A percentile compares a stretch with the other conserved stretches of the same genome.
phyloP scores from a whole-genome alignment of 1,140 invertebrate genomes.

The Glossosoma conforme region DNA sequence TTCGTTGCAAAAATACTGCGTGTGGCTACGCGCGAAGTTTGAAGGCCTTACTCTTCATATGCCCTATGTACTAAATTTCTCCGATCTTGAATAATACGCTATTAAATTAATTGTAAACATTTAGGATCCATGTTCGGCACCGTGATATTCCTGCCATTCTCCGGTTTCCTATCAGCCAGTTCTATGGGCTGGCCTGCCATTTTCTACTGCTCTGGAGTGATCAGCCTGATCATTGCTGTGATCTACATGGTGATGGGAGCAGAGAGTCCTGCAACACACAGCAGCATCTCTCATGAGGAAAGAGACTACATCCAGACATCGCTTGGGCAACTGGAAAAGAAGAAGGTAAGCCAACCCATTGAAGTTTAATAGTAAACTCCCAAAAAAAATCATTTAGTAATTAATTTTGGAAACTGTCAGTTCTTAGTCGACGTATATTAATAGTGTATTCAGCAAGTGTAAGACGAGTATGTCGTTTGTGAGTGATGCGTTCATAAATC shows the following conservation, averaged over 20 bases:
- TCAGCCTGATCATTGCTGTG: conserved; percentile 37
- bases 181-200: conserved; percentile 57
- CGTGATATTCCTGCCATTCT: conserved; percentile 57
- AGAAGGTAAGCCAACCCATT: conserved; percentile 36
- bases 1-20: no score
- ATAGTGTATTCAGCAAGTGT: no score
- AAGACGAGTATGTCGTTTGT: no score
- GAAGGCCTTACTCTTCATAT: not conserved
- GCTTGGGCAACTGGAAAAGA: conserved; percentile 43
- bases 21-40: not conserved
- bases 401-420: no score
- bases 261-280: conserved; percentile 50
- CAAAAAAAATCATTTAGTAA: no score
- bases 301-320: conserved; percentile 48
- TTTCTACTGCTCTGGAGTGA: conserved; percentile 56
- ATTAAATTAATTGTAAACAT: no score
- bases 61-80: not conserved
- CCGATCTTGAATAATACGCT: no score
- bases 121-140: conserved; percentile 58
- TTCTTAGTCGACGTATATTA: no score
- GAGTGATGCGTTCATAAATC: no score
- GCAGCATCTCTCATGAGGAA: conserved; percentile 40
- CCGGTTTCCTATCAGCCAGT: conserved; percentile 54
- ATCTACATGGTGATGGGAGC: conserved; percentile 40
- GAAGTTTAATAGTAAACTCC: no score